Base-by-base conservation (phyloP, 2,797 vertebrate genomes). In the Crossoptilon crossoptilon region DNA sequence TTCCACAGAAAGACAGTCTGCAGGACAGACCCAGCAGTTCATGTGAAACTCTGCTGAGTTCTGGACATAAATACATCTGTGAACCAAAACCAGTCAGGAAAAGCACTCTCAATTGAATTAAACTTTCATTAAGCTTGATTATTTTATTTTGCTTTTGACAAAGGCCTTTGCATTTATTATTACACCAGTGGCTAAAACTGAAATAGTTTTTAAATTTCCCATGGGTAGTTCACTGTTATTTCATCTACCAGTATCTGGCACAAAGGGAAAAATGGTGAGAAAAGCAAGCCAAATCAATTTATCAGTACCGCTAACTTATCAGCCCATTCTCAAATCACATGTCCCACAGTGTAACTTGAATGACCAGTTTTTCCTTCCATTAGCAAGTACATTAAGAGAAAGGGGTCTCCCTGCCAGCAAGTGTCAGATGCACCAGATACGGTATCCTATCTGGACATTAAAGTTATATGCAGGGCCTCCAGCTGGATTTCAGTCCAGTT, bases 131-230 rank as follows among this genome's bases (percentile, higher is more conserved):
- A 89, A 41, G 58, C n/a, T 91, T 68, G 69, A 85, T 93, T 87
- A 85, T 95, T 93, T 81, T 75, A 15, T 81, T 93, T 89, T 94
- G 51, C 46, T 78, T 79, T 88, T 58, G 82, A 81, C 59, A 94
- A 41, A 75, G 72, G 72, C 77, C 73, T 51, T 29, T 75, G 76
- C 76, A 77, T 66, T 90, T 72, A 73, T 86, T 88, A 75, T 79
- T 91, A 43, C 60, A 68, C 63, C 58, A 68, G 43, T 73, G 93
- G 66, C 53, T 87, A 59, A 51, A 89, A 39, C 6, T 75, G 59
- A 80, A 95, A 75, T 46, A 74, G 37, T 66, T 94, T 59, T 73
- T 67, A 24, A 66, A 67, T 89, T 35, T 91, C 84, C 33, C 79
- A 22, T 66, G 79, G 73, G 76, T 31, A 29, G 80, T 85, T 81